Percentiles rank a stretch among this genome's conserved stretches.
phyloP scores from a whole-genome alignment of 2,797 vertebrate species.

The Silurus aristotelis region DNA sequence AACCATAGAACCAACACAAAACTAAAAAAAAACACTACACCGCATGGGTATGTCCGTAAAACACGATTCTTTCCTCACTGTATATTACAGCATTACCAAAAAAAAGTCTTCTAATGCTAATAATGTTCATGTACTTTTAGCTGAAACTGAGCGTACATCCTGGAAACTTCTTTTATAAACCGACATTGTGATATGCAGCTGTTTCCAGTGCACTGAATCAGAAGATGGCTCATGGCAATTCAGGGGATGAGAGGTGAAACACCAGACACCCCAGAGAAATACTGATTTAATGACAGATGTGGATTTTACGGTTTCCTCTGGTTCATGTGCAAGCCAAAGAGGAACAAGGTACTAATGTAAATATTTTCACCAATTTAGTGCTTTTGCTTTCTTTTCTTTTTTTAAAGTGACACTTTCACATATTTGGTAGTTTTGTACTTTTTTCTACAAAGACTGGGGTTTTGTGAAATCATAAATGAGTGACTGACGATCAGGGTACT shows the following conservation, averaged over 20 bases:
- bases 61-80: neutral
- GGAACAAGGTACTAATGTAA: slow-evolving; percentile 8
- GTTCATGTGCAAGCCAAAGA: neutral
- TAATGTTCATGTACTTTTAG: neutral
- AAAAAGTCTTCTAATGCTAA: neutral
- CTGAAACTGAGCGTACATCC: neutral
- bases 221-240: slow-evolving; percentile 22
- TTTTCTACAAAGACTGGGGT: too few species aligned
- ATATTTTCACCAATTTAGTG: neutral
- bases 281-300: slow-evolving; percentile 23
- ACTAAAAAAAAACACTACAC: neutral
- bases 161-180: slow-evolving; percentile 13
- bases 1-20: neutral
- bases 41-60: too few species aligned
- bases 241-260: slow-evolving; percentile 17
- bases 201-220: slow-evolving; percentile 32
- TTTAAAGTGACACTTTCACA: neutral
- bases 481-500: too few species aligned
- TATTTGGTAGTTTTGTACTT: too few species aligned
- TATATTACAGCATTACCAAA: neutral
- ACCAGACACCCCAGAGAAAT: slow-evolving; percentile 17
- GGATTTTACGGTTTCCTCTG: slow-evolving; percentile 37
- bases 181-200: slow-evolving; percentile 22
- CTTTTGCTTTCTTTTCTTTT: neutral
- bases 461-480: too few species aligned